These are phyloP conservation scores for Chelon auratus DNA, from an alignment of 2,797 vertebrate species.

Conservation along the genomic window DNA sequence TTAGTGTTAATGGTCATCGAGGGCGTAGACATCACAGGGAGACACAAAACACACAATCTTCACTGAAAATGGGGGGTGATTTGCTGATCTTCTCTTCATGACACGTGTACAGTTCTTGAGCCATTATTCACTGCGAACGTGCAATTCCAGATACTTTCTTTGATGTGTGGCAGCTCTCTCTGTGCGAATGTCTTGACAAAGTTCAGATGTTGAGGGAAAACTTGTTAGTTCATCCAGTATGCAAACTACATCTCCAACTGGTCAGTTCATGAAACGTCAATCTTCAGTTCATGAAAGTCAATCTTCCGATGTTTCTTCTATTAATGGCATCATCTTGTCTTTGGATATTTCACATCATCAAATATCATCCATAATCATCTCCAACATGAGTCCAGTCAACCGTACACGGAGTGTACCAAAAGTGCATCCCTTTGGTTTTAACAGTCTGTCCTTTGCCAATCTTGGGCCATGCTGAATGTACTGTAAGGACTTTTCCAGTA, in stretches of 20 bases:
- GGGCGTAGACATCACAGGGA: conserved; percentile 93
- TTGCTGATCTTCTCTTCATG: conserved; percentile 85
- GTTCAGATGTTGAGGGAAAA: conserved; percentile 22
- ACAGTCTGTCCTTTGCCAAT: conserved; percentile 32
- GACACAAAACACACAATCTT: conserved; percentile 96
- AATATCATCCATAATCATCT: conserved; percentile 46
- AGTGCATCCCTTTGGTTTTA: conserved; percentile 15
- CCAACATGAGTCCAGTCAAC: conserved; percentile 37
- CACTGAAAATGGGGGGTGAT: conserved; percentile 78
- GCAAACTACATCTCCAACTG: conserved; percentile 26
- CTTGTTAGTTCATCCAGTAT: conserved; percentile 29
- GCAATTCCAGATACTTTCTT: conserved; percentile 44
- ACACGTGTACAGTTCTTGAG: conserved; percentile 36
- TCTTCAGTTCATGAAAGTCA: conserved; percentile 39
- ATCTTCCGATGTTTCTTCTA: conserved; percentile 38
- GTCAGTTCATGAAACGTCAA: conserved; percentile 40
- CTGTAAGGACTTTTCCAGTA: conserved; percentile 26
- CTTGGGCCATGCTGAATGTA: conserved; percentile 12
- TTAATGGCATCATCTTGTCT: conserved; percentile 22
- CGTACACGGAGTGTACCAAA: conserved; percentile 20
- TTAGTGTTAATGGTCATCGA: conserved; percentile 95
- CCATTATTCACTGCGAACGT: conserved; percentile 46
- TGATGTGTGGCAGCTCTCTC: conserved; percentile 35
- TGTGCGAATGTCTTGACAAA: conserved; percentile 20
- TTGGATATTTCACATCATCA: conserved; percentile 19